Conservation (phyloP, 2,113 vertebrate genomes). For the Fulmarus glacialis region DNA sequence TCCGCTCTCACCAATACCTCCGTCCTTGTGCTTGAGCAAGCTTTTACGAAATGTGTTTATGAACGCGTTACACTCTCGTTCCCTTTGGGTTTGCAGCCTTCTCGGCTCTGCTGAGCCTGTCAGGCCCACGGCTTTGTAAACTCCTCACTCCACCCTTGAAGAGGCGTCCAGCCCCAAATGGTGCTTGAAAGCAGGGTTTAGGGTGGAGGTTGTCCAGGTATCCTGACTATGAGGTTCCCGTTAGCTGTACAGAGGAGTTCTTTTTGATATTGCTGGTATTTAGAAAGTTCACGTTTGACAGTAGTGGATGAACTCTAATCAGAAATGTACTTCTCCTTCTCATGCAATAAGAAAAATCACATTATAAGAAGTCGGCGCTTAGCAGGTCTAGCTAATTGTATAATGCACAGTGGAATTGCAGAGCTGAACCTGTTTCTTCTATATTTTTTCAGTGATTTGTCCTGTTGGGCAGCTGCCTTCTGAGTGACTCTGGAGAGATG, state of each 20-base stretch:
- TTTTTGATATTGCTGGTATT: not conserved
- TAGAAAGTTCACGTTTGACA: not conserved
- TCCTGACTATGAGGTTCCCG: not conserved
- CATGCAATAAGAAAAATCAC: not conserved
- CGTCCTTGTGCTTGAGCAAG: not conserved
- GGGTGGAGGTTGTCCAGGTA: not conserved
- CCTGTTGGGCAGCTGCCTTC: not conserved
- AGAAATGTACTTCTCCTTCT: not conserved
- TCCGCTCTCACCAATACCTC: not conserved
- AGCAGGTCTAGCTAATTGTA: not conserved
- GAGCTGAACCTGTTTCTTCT: not conserved
- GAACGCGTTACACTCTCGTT: accelerated
- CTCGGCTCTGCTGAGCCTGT: not conserved
- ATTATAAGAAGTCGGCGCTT: not conserved
- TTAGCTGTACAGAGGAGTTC: not conserved
- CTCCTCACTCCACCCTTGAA: not conserved
- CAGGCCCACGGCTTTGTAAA: not conserved
- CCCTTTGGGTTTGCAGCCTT: not conserved
- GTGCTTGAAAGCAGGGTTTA: not conserved
- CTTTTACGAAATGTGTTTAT: not conserved
- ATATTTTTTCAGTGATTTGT: not conserved
- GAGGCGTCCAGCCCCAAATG: not conserved
- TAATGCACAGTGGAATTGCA: not conserved
- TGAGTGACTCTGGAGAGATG: not conserved
- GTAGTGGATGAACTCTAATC: not conserved